Conservation (phyloP, 2,888 invertebrate species). For the Drosophila multiciliata region DNA sequence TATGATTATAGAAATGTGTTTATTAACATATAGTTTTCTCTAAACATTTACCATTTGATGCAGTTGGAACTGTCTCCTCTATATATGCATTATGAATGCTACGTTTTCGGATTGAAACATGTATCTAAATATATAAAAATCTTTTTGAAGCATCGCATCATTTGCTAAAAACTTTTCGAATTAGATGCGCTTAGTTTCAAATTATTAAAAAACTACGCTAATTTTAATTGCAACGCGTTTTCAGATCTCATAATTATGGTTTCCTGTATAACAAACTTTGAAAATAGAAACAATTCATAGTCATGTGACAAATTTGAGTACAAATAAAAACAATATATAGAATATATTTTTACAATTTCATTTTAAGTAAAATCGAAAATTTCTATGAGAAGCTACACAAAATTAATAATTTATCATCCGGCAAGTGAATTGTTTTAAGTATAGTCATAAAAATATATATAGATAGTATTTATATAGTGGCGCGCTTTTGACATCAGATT, state of each 20-base stretch:
- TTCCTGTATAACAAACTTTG: conserved; percentile 11
- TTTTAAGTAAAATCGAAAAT: conserved; percentile 55
- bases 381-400: conserved; percentile 55
- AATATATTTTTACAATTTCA: conserved; percentile 1
- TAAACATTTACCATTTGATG: not conserved
- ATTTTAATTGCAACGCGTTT: not conserved
- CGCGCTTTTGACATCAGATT: conserved; percentile 74
- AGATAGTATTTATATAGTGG: conserved; percentile 39
- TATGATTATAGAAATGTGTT: not conserved
- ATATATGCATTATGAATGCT: not conserved
- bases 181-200: conserved; percentile 64
- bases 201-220: conserved; percentile 13
- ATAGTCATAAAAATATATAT: conserved; percentile 18
- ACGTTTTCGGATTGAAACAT: conserved; percentile 9
- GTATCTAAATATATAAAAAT: conserved; percentile 16
- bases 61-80: not conserved
- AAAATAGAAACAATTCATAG: conserved; percentile 9
- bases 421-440: conserved; percentile 38
- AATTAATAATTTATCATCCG: conserved; percentile 61
- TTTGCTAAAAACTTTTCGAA: conserved; percentile 48
- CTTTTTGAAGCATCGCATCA: conserved; percentile 46
- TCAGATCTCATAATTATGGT: conserved; percentile 12
- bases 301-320: not conserved
- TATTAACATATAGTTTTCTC: too few species aligned
- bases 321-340: conserved; percentile 14